Base-by-base conservation (phyloP, 2,113 vertebrate species). In the Pluvialis apricaria region DNA sequence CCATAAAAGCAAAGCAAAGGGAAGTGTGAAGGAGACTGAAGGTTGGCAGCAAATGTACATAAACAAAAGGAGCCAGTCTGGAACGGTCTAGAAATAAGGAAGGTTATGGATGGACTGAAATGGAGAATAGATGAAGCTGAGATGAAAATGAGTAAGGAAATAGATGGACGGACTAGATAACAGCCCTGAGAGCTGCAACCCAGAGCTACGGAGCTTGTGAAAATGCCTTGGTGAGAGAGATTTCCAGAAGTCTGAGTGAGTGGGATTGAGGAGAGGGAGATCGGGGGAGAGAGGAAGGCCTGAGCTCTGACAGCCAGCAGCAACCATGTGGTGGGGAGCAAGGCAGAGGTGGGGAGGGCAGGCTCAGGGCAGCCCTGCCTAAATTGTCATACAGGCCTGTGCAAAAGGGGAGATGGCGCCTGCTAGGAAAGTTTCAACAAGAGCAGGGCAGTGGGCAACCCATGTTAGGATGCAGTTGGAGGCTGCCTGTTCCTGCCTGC, bases 1-100 rank as follows among this genome's bases (percentile, higher is more conserved):
- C 86, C 88, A 88, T 96, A 96, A 97, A 96, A 86, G 72, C 75
- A 70, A 86, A 95, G 68, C 69, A 95, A 75, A 95, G 92, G 90
- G 66, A 95, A 96, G 86, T 93, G 82, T 86, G 92, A 94, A 95
- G 90, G 90, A 95, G 90, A 69, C 72, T 90, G 90, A 96, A 96
- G 94, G 92, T 92, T 95, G 88, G 69, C 86, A 95, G 76, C 82
- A 34, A 91, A 78, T 84, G 90, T 71, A 60, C 72, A 79, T 47
- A 96, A 94, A 90, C 90, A 95, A 72, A 82, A 69, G 72, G 76
- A 95, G 69, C 55, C 1, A 4, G 80, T 51, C 54, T 91, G 87
- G 78, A 66, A 71, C 0, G 1, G 66, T 42, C 57, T 93, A 49
- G 88, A 36, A 94, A 34, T 21, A 51, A 70, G 38, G 64, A 31